Base-by-base conservation (phyloP, 2,113 vertebrate species). In the Otis tarda region DNA sequence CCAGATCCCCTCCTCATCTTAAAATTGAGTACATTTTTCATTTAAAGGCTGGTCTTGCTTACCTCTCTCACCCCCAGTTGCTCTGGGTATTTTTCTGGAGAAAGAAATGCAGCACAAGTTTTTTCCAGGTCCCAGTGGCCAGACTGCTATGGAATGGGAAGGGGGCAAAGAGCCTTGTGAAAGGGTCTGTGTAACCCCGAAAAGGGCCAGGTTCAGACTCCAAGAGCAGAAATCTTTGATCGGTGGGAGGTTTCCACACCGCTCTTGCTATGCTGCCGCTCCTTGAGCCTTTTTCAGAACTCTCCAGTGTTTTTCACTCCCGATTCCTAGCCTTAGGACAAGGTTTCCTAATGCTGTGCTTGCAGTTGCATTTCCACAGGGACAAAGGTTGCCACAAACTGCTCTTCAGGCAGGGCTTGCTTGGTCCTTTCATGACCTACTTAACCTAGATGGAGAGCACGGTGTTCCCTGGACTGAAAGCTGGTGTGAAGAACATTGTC, bases 371-470 rank as follows among this genome's bases (percentile, higher is more conserved):
- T 81, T 77, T 89, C 45, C n/a, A 41, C 2, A 6, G 9, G 18
- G 41, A 61, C 8, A 47, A 21, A 17, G 11, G 8, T 37, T 59
- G 74, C 41, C 50, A 20, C 31, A 41, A 67, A 7, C 23, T 22
- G 7, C 30, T 80, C 20, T 45, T 67, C 47, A 33, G 43, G 37
- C 37, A 86, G 37, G 41, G 4, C 70, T 89, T 67, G 7, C 41
- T 74, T 15, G 2, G 20, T 78, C 19, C 27, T 74, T 90, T 83
- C 52, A 33, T 39, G 19, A 43, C 8, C 33, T 57, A 7, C 59
- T 35, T 61, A n/a, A 37, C 4, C 11, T 23, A 30, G 61, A 8
- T 3, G 12, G 28, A 41, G n/a, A 63, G 2, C 37, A 8, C 0
- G 1, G 9, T 70, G 37, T 30, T 33, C 5, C 30, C 41, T 39